A percentile compares a stretch with the other conserved stretches of the same genome.
phyloP scores from a whole-genome alignment of 1,140 invertebrate genomes.

The Laupala kohalensis region DNA sequence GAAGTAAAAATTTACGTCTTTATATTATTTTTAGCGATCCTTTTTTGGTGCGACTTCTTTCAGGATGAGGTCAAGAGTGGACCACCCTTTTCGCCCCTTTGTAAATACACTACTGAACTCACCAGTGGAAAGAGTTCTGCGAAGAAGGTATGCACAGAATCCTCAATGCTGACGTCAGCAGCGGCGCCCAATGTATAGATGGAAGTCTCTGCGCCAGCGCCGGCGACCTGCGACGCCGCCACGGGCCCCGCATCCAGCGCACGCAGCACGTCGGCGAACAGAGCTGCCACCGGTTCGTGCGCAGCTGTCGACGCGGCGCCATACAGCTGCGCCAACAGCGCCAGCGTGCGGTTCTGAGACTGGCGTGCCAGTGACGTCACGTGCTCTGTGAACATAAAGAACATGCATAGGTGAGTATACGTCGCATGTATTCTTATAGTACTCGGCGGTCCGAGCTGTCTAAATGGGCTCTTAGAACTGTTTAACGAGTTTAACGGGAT shows the following conservation, averaged over 20 bases:
- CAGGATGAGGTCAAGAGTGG: too few species aligned
- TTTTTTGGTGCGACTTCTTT: too few species aligned
- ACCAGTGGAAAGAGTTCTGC: conserved; percentile 68
- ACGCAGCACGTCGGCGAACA: conserved; percentile 56
- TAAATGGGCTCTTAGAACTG: too few species aligned
- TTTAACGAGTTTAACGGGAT: too few species aligned
- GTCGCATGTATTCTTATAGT: too few species aligned
- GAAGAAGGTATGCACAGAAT: conserved; percentile 64
- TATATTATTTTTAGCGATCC: too few species aligned
- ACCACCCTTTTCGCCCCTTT: too few species aligned
- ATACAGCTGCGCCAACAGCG: conserved; percentile 62
- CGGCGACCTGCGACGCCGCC: conserved; percentile 18
- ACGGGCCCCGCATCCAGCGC: conserved; percentile 35
- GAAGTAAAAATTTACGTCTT: too few species aligned
- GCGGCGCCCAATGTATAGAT: conserved; percentile 16
- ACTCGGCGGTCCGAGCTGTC: too few species aligned
- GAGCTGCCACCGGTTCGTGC: conserved; percentile 40
- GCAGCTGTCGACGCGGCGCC: conserved; percentile 48
- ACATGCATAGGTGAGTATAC: not conserved
- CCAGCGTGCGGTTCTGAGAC: conserved; percentile 66
- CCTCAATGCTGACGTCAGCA: conserved; percentile 34
- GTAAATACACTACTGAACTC: conserved; percentile 52
- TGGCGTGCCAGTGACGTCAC: conserved; percentile 51
- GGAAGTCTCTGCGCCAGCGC: conserved; percentile 22
- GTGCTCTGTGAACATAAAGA: conserved; percentile 42